phyloP scores from a whole-genome alignment of 2,797 vertebrate species.

The Gobio occitaniae region DNA sequence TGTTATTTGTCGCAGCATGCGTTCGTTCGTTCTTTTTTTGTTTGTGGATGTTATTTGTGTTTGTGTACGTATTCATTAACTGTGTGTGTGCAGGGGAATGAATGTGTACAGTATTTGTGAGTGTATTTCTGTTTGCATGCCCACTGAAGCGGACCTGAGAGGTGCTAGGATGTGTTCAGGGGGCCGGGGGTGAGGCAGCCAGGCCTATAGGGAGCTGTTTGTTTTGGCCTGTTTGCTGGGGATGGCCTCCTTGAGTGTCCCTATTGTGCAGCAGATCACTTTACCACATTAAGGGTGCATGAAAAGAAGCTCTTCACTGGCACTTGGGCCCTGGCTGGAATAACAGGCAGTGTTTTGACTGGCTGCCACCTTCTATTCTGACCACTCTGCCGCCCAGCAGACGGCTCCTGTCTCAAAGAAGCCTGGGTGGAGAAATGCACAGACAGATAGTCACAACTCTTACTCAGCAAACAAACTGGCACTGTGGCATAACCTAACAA shows the following conservation, averaged over 20 bases:
- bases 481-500: too few species aligned
- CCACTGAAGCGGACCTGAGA: constrained; percentile 50
- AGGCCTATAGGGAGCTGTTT: constrained; percentile 68
- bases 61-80: constrained; percentile 4
- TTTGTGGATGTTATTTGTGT: constrained; percentile 15
- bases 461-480: constrained; percentile 9
- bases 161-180: constrained; percentile 21
- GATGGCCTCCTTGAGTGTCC: constrained; percentile 83
- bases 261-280: constrained; percentile 82
- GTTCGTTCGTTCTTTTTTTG: constrained; percentile 1
- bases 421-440: constrained; percentile 42
- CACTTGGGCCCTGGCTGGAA: constrained; percentile 76
- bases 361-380: constrained; percentile 82
- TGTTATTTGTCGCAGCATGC: constrained; percentile 30
- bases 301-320: constrained; percentile 83
- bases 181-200: constrained; percentile 42
- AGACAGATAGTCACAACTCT: constrained; percentile 40
- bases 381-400: constrained; percentile 69
- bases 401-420: constrained; percentile 64
- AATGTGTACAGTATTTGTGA: constrained; percentile 17
- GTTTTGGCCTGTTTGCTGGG: constrained; percentile 74
- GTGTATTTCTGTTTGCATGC: constrained; percentile 32
- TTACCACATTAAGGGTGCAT: constrained; percentile 80
- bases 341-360: constrained; percentile 83
- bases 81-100: neutral